Evolutionary conservation across 2,797 vertebrate species (phyloP).

Genomic region (Hoplostethus mediterraneus): DNA sequence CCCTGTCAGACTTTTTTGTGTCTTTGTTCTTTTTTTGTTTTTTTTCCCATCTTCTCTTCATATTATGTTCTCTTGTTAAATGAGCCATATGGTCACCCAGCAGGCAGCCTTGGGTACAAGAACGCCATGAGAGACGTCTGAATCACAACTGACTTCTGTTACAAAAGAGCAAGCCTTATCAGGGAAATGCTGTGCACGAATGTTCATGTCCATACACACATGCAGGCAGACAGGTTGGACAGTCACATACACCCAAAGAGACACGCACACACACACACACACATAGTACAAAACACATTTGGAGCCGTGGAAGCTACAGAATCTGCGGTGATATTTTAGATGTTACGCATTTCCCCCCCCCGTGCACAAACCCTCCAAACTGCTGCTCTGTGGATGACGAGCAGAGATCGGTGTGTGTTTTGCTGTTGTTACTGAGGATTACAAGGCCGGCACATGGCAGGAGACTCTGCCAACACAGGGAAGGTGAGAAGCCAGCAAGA

Average conservation of each 20-base stretch:
- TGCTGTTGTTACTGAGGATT: constrained; percentile 13
- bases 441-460: not conserved
- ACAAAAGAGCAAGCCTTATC: constrained; percentile 57
- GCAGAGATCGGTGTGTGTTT: not conserved
- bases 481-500: constrained; percentile 15
- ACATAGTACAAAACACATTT: not conserved
- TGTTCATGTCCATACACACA: not conserved
- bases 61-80: constrained; percentile 43
- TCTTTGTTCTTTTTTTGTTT: not conserved
- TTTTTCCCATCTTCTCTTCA: constrained; percentile 27
- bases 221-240: not conserved
- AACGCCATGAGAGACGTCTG: constrained; percentile 54
- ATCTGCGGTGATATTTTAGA: not conserved
- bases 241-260: not conserved
- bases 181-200: constrained; percentile 31
- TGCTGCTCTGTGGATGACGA: not conserved
- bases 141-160: constrained; percentile 58
- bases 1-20: constrained; percentile 1
- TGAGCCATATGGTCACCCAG: constrained; percentile 80
- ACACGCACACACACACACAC: not conserved
- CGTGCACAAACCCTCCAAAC: not conserved
- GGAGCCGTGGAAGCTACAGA: not conserved
- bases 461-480: not conserved
- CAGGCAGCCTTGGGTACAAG: constrained; percentile 62
- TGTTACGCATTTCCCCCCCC: not conserved